Conservation (phyloP, 2,888 invertebrate genomes). For the Antitype chi region DNA sequence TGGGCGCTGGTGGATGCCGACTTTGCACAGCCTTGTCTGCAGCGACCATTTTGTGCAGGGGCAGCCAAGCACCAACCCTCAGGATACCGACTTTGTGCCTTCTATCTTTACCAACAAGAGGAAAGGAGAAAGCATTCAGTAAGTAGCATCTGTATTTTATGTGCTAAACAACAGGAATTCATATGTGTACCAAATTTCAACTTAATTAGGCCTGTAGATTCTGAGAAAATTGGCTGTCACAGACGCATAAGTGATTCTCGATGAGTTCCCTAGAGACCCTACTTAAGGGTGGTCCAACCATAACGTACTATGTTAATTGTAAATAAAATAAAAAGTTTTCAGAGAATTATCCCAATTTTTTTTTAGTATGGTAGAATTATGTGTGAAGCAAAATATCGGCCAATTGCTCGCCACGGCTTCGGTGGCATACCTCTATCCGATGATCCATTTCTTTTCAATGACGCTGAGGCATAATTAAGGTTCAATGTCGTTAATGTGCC, state of each 20-base stretch:
- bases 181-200: no score
- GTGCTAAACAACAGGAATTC: no score
- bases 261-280: no score
- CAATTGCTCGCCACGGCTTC: not conserved
- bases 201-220: no score
- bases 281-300: no score
- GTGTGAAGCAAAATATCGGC: not conserved
- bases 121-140: not conserved
- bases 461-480: not conserved
- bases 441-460: not conserved
- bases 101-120: not conserved
- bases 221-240: no score
- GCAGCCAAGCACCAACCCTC: not conserved
- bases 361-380: not conserved
- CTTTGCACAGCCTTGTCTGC: not conserved
- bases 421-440: slow-evolving; percentile 1
- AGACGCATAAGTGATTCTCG: no score
- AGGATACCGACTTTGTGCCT: slow-evolving; percentile 18
- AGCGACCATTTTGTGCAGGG: slow-evolving; percentile 20
- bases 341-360: not conserved
- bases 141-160: not conserved
- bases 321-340: no score
- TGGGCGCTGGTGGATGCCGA: slow-evolving; percentile 16
- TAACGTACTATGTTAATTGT: no score
- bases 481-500: no score